Evolutionary conservation across 30 jellyfish, hydroid and myxozoan genomes (phyloP).

Genomic region (Chrysaora quinquecirrha): DNA sequence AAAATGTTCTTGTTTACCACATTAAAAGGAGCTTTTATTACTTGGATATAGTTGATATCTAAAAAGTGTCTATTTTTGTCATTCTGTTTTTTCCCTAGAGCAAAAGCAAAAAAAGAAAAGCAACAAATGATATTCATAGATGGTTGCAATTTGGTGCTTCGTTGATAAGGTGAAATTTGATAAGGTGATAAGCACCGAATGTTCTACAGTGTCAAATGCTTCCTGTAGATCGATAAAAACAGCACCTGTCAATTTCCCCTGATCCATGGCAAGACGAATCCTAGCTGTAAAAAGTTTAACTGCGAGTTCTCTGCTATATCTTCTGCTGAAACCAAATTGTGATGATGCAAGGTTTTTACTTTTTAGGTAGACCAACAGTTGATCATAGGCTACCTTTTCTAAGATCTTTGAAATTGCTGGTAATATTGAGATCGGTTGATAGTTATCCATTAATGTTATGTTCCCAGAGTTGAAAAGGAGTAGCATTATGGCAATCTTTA

Average conservation of each 20-base stretch:
- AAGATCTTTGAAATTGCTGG: slow-evolving; percentile 55
- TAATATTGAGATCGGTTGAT: slow-evolving; percentile 65
- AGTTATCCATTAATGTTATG: slow-evolving; percentile 58
- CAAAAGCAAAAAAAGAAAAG: no score
- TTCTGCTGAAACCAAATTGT: slow-evolving; percentile 66
- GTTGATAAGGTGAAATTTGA: no score
- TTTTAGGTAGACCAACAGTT: slow-evolving; percentile 51
- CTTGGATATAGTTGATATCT: no score
- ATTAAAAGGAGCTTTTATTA: no score
- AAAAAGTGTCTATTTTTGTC: no score
- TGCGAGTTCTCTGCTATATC: slow-evolving; percentile 43
- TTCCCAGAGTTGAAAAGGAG: slow-evolving; percentile 66
- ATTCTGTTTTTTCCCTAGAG: no score
- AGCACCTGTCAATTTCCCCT: slow-evolving; percentile 66
- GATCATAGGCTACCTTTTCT: slow-evolving; percentile 59
- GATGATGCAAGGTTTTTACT: slow-evolving; percentile 36
- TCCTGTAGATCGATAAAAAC: slow-evolving; percentile 35
- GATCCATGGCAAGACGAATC: slow-evolving; percentile 57
- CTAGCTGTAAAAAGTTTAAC: slow-evolving; percentile 50
- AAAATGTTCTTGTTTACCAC: no score
- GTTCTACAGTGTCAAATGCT: slow-evolving; percentile 70
- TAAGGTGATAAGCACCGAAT: no score
- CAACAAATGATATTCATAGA: no score
- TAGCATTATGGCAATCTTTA: no score
- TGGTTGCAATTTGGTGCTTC: no score